Evolutionary conservation across 2,888 invertebrate genomes (phyloP).

Genomic region (Plemyria rubiginata): DNA sequence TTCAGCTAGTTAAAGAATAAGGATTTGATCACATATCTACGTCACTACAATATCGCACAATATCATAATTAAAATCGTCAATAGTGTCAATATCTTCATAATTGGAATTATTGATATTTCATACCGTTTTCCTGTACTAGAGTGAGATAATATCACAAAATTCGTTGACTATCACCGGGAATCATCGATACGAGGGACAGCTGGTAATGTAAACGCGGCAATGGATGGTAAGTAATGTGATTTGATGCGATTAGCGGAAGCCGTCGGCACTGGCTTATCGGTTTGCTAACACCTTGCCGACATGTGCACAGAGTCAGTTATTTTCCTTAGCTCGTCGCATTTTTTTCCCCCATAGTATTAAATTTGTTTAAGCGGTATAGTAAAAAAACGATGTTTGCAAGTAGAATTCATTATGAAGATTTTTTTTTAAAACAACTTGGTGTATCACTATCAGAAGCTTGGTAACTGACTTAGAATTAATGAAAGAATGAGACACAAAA

Average conservation of each 20-base stretch:
- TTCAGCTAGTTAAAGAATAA: no score
- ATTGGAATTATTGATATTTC: conserved; percentile 40
- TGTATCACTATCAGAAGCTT: no score
- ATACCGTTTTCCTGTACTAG: conserved; percentile 45
- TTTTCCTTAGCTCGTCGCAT: conserved; percentile 4
- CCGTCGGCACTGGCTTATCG: conserved; percentile 57
- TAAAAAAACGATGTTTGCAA: no score
- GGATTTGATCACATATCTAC: conserved; percentile 10
- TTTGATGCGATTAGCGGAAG: conserved; percentile 63
- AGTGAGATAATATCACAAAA: conserved; percentile 57
- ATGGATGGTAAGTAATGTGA: conserved; percentile 59
- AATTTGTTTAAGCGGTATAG: no score
- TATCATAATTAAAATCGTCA: conserved; percentile 14
- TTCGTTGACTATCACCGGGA: conserved; percentile 60
- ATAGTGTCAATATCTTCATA: conserved; percentile 33
- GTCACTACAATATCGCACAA: conserved; percentile 8
- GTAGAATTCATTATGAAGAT: no score
- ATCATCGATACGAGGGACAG: conserved; percentile 56
- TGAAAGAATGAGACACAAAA: not conserved
- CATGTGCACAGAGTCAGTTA: conserved; percentile 18
- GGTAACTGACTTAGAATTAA: no score
- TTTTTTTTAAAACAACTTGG: no score
- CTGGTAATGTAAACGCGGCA: conserved; percentile 62
- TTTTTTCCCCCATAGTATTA: not conserved
- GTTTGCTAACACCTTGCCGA: conserved; percentile 49